Percentiles rank a stretch among this genome's conserved stretches.
Evolutionary conservation across 2,888 invertebrate species (phyloP).

Genomic region (Tiliacea aurago): DNA sequence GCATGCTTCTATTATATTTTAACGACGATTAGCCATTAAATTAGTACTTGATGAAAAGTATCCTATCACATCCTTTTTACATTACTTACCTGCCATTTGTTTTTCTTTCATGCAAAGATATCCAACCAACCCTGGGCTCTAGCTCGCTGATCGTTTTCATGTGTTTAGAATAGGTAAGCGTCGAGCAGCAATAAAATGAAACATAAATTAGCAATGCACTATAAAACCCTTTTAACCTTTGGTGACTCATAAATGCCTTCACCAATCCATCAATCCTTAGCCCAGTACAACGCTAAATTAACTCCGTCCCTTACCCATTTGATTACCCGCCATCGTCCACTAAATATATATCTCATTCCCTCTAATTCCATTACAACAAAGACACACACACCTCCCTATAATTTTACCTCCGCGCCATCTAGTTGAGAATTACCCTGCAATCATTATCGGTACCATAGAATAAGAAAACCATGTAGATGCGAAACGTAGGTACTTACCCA

Average conservation of each 20-base stretch:
- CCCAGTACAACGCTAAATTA: slow-evolving; percentile 14
- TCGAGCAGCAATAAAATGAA: too few relatives aligned
- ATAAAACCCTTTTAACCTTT: background rate
- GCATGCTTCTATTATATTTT: too few relatives aligned
- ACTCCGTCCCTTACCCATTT: slow-evolving; percentile 7
- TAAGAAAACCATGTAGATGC: background rate
- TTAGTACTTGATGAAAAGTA: too few relatives aligned
- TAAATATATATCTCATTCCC: slow-evolving; percentile 41
- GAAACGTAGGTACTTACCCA: background rate
- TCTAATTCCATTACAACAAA: slow-evolving; percentile 47
- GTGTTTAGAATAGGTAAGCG: too few relatives aligned
- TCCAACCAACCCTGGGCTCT: too few relatives aligned
- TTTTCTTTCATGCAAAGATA: too few relatives aligned
- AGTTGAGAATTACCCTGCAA: slow-evolving; percentile 72
- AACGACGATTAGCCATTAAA: too few relatives aligned
- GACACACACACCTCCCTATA: slow-evolving; percentile 50
- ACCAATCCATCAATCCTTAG: slow-evolving; percentile 3
- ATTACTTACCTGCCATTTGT: too few relatives aligned
- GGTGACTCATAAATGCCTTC: slow-evolving; percentile 33
- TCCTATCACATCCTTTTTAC: too few relatives aligned
- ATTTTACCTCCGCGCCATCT: slow-evolving; percentile 56
- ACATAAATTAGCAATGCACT: background rate
- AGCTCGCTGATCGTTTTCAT: too few relatives aligned
- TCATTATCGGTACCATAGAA: slow-evolving; percentile 73
- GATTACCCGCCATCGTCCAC: slow-evolving; percentile 30